Base-by-base conservation (phyloP, 1,140 invertebrate species). In the Lethocerus indicus region DNA sequence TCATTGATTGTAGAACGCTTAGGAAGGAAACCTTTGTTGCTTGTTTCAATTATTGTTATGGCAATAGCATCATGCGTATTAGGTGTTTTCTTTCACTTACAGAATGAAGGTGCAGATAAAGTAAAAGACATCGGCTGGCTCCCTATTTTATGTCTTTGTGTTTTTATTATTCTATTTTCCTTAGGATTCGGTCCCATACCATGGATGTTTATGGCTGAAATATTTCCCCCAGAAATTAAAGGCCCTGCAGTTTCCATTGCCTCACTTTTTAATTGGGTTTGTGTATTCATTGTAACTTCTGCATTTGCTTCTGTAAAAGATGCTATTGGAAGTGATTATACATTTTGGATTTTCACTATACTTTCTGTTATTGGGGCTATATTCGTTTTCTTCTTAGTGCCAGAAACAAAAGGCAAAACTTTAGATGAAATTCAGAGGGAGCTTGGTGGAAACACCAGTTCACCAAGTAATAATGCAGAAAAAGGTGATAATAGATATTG, bases 391-490 rank as follows among this genome's bases (percentile, higher is more conserved):
- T 69, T 83, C 39, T 61, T 85, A 16, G 75, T 93, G 5, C 85
- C 87, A 0, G 90, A 95, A 65, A 94, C 89, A 0, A 92, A 91
- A 67, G 88, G 87, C 9, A 88, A 87, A 63, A 78, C 76, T 32
- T 65, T 90, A 3, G 81, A 90, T 45, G 79, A 92, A 64, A 87
- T 94, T 58, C 81, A 83, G 62, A 58, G 64, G 3, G 67, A 78
- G 56, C 61, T 84, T 14, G 64, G 61, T 20, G 62, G 43, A 45
- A n/a, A 23, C 27, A 9, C 25, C 27, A 21, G 13, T n/a, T n/a
- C n/a, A n/a, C n/a, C n/a, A n/a, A n/a, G n/a, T n/a, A n/a, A n/a
- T n/a, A n/a, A n/a, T n/a, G n/a, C n/a, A n/a, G n/a, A n/a, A n/a
- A n/a, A n/a, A n/a, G n/a, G n/a, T n/a, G n/a, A n/a, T n/a, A n/a